Evolutionary conservation across 2,797 vertebrate species (phyloP), one percentile per base, ranked within the genome.

Genomic region (Poecilia picta): DNA sequence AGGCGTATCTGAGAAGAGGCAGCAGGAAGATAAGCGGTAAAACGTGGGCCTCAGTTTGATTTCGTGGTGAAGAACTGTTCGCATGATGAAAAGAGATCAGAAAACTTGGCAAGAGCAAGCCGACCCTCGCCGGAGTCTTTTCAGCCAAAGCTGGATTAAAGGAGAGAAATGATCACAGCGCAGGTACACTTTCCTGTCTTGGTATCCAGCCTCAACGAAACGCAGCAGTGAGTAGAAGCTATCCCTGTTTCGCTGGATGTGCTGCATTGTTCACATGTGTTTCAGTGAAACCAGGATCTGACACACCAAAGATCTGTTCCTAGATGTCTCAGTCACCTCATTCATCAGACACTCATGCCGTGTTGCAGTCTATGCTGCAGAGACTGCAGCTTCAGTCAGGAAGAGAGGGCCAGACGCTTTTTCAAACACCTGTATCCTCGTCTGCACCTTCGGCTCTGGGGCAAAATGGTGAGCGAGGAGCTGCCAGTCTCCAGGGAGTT

Each of bases 311-410:
- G 55, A 62, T 86, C 31, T 68, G 36, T 77, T 83, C 39, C 87
- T 91, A 89, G 85, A 96, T 96, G 95, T 95, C 94, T 92, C 89
- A 93, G 82, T 55, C 88, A 88, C 74, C 75, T 55, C 90, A 89
- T 75, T 23, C 90, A 72, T 78, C 83, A 66, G 95, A 95, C 81
- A 75, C 75, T 43, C 95, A 96, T 83, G 84, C 86, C 75, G 66
- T 96, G 86, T 80, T 96, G 90, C 96, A 96, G 89, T 96, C 96
- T 53, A 96, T 96, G 96, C 93, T 96, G 91, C 94, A 95, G 90
- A 95, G 76, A 89, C 89, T 96, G 85, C 94, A 77, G 79, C 92
- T 96, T 43, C 94, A 95, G 76, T 57, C 92, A 0, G 91, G 78
- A 73, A 83, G 76, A 85, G 92, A 91, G 6, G 75, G 71, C 68